phyloP scores from a whole-genome alignment of 1,140 invertebrate genomes.

The Heliconius melpomene region DNA sequence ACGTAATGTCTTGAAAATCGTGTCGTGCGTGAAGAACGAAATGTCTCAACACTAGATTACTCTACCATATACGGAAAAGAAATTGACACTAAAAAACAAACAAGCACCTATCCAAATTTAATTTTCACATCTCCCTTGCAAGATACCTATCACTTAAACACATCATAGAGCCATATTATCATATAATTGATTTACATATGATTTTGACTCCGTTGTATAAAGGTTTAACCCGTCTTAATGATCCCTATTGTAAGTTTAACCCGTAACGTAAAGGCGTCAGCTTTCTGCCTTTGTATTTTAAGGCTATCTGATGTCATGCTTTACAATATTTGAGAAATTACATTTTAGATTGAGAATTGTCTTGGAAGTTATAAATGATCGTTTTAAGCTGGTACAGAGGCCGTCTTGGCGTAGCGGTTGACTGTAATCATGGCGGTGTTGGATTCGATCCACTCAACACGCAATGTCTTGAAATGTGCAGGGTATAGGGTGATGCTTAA shows the following conservation, averaged over 20 bases:
- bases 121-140: neutral
- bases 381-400: neutral
- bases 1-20: too few species aligned
- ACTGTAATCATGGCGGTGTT: neutral
- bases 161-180: neutral
- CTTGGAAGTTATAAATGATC: constrained; percentile 3
- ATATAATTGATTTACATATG: constrained; percentile 15
- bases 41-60: too few species aligned
- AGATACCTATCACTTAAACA: constrained; percentile 5
- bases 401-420: neutral
- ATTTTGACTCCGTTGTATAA: neutral
- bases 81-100: neutral
- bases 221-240: constrained; percentile 9
- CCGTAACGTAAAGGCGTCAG: neutral
- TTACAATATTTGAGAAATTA: constrained; percentile 11
- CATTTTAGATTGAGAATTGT: constrained; percentile 9
- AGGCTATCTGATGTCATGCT: constrained; percentile 5
- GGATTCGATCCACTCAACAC: neutral
- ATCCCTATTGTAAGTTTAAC: constrained; percentile 10
- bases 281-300: constrained; percentile 12
- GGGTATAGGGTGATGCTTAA: too few species aligned
- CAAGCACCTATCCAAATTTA: neutral
- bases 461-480: too few species aligned
- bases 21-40: too few species aligned
- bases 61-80: too few species aligned